Base-by-base conservation (phyloP, 2,797 vertebrate genomes). In the Epinephelus coioides region DNA sequence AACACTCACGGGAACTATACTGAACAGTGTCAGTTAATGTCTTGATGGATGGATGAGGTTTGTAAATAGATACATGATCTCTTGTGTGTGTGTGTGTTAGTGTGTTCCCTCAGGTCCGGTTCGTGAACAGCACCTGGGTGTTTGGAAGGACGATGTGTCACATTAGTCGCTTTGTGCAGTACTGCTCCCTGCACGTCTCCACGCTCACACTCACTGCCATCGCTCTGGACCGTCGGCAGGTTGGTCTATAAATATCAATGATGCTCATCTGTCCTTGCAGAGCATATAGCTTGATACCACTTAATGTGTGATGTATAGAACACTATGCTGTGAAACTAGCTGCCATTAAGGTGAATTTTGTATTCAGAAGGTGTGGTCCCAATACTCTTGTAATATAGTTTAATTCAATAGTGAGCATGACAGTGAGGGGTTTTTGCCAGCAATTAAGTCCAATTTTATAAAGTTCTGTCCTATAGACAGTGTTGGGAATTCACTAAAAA, bases 131-230 rank as follows among this genome's bases (percentile, higher is more conserved):
- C 81, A 97, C 97, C 0, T 98, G 97, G 97, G 93, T 97, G 75
- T 99, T 99, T 2, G 97, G 97, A 65, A 97, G 96, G 73, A 94
- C 90, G 11, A 98, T 99, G 98, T 99, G 97, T 79, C 98, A 99
- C 2, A 88, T 98, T 89, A 99, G 97, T 73, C 96, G 97, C 50
- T 99, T 99, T 50, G 97, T 97, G 0, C 97, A 99, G 88, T 98
- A 99, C 85, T 98, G 97, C 85, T 99, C 97, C 9, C 94, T 99
- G 50, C 97, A 99, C 0, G 97, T 99, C 69, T 99, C 97, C 21
- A 97, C 97, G 1, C 92, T 99, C 85, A 98, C 98, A 0, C 95
- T 99, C 73, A 98, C 97, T 0, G 97, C 96, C 59, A 99, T 99
- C 2, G 97, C 98, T 0, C 83, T 99, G 91, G 98, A 99, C 91